These are phyloP conservation scores for Sula dactylatra DNA, from an alignment of 2,113 vertebrate genomes.

Conservation along the genomic window DNA sequence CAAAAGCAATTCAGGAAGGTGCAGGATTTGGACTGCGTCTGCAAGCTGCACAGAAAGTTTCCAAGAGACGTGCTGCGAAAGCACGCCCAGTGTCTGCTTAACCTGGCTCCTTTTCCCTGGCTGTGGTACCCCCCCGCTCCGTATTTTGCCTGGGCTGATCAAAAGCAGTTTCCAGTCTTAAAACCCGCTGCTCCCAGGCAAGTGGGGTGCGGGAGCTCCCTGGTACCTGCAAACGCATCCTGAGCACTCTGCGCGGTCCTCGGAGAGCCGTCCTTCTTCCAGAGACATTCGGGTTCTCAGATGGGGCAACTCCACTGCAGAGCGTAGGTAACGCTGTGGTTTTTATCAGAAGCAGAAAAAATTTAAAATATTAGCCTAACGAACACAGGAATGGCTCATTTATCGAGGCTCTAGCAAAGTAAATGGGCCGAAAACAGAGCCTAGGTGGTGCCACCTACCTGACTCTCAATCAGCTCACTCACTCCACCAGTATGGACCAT, in stretches of 20 bases:
- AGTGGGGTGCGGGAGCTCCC: not conserved
- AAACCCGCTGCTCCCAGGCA: not conserved
- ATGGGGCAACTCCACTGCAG: not conserved
- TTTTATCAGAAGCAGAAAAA: not conserved
- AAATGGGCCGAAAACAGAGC: not conserved
- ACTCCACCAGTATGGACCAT: not conserved
- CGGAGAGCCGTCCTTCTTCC: not conserved
- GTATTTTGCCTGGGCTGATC: not conserved
- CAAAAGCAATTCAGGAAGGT: not conserved
- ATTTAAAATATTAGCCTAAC: accelerated
- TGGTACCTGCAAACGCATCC: not conserved
- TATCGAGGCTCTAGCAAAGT: not conserved
- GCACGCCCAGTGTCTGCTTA: not conserved
- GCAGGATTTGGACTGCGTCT: not conserved
- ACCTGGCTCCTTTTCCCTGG: not conserved
- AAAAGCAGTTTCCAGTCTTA: not conserved
- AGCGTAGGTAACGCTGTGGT: accelerated
- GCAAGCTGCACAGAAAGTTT: not conserved
- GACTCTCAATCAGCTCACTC: not conserved
- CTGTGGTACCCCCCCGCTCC: too few relatives aligned
- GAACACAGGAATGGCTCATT: not conserved
- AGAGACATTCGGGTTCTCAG: not conserved
- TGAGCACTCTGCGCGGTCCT: not conserved
- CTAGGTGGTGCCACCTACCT: not conserved
- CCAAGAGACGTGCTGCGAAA: not conserved